phyloP scores from a whole-genome alignment of 2,888 invertebrate species.

The Sipunculus nudus region DNA sequence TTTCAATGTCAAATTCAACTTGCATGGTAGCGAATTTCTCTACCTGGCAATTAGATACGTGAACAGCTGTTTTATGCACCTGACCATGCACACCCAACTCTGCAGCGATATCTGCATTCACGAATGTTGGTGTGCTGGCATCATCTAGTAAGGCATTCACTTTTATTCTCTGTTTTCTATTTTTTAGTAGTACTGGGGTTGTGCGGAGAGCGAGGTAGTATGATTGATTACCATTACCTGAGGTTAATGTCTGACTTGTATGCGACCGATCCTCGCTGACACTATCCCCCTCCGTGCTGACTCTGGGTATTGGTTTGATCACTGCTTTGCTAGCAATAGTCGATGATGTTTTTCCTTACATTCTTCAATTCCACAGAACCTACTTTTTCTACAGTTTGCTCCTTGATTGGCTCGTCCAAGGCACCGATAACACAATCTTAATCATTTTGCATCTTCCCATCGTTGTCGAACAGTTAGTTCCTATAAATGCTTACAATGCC shows the following conservation, averaged over 20 bases:
- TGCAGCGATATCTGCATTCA: background rate
- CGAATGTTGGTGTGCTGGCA: background rate
- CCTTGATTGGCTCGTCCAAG: slow-evolving; percentile 11
- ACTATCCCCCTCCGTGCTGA: too few relatives aligned
- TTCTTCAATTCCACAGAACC: slow-evolving; percentile 9
- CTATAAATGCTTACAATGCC: slow-evolving; percentile 18
- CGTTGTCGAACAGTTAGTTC: background rate
- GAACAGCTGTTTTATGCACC: background rate
- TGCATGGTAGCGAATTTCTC: slow-evolving; percentile 12
- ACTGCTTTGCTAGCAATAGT: slow-evolving; percentile 1
- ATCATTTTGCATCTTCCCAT: slow-evolving; percentile 19
- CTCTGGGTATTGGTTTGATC: too few relatives aligned
- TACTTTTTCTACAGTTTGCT: background rate
- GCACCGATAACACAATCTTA: slow-evolving; percentile 14
- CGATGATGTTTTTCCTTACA: slow-evolving; percentile 18
- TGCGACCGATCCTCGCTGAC: too few relatives aligned
- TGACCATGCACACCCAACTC: slow-evolving; percentile 2
- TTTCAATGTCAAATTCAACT: slow-evolving; percentile 17
- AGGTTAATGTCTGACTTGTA: background rate
- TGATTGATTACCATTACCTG: background rate
- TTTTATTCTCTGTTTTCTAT: background rate
- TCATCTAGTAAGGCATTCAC: slow-evolving; percentile 8
- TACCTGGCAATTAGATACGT: slow-evolving; percentile 12
- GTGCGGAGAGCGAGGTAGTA: background rate
- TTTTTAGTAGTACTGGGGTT: background rate